Evolutionary conservation across 2,113 vertebrate species (phyloP).

Genomic region (Lynx canadensis): DNA sequence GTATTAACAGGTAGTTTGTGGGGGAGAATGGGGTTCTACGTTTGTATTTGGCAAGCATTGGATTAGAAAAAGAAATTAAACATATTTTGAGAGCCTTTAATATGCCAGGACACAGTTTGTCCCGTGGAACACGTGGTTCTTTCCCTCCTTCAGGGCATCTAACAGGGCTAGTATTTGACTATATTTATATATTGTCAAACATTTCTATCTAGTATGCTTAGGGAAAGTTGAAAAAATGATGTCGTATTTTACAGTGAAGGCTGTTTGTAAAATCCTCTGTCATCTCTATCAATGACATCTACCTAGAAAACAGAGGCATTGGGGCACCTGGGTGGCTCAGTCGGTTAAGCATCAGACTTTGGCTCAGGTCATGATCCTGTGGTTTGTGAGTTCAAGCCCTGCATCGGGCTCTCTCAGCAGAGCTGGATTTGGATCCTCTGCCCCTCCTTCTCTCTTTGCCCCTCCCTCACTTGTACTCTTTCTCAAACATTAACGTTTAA

Average conservation of each 20-base stretch:
- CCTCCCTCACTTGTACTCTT: too few species aligned
- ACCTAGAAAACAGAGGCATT: conserved; percentile 1
- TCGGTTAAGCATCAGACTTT: too few species aligned
- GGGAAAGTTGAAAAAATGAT: background rate
- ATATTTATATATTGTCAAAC: background rate
- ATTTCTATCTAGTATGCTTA: background rate
- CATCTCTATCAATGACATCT: background rate
- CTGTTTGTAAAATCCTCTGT: background rate
- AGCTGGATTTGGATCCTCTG: too few species aligned
- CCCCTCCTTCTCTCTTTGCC: too few species aligned
- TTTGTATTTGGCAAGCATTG: background rate
- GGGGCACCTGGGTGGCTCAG: too few species aligned
- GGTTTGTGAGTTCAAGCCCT: too few species aligned
- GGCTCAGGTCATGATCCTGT: too few species aligned
- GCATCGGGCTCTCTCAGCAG: too few species aligned
- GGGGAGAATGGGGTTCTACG: background rate
- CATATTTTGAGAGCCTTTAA: background rate
- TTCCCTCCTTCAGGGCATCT: background rate
- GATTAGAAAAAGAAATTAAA: conserved; percentile 25
- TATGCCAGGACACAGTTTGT: background rate
- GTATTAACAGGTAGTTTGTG: background rate
- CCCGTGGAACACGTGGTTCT: background rate
- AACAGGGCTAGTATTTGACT: background rate
- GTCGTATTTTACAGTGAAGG: background rate
- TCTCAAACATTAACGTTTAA: too few species aligned